A percentile compares a stretch with the other conserved stretches of the same genome.
phyloP scores from a whole-genome alignment of 1,140 invertebrate species.

The Battus philenor region DNA sequence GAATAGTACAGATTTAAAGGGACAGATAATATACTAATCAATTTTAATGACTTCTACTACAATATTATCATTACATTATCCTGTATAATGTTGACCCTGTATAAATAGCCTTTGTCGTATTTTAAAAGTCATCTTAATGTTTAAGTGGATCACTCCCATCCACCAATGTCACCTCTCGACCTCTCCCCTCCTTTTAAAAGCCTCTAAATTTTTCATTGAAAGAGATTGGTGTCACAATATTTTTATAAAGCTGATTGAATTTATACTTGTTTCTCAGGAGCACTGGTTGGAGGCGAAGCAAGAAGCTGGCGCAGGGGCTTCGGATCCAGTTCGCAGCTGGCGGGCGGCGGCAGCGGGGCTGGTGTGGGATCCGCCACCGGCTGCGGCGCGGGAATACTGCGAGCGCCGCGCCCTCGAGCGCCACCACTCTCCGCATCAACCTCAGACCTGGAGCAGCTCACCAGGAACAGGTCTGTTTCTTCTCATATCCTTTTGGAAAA shows the following conservation, averaged over 20 bases:
- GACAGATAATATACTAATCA: too few species aligned
- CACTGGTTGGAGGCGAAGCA: conserved; percentile 23
- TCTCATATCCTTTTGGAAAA: too few species aligned
- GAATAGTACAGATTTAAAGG: too few species aligned
- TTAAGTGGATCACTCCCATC: too few species aligned
- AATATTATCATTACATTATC: too few species aligned
- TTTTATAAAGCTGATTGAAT: neutral
- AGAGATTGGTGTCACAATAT: neutral
- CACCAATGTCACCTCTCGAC: too few species aligned
- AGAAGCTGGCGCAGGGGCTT: conserved; percentile 12
- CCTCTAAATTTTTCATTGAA: too few species aligned
- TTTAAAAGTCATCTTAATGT: too few species aligned
- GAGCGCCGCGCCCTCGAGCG: conserved; percentile 5
- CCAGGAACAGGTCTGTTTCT: conserved; percentile 49
- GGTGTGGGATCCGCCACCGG: conserved; percentile 17
- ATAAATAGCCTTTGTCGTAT: too few species aligned
- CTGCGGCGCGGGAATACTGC: conserved; percentile 20
- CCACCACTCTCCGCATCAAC: conserved; percentile 46
- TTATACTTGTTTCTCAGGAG: conserved; percentile 15
- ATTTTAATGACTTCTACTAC: too few species aligned
- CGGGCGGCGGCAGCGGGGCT: conserved; percentile 10
- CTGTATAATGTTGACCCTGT: too few species aligned
- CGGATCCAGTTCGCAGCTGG: conserved; percentile 12
- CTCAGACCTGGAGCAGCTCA: conserved; percentile 46
- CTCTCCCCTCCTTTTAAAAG: too few species aligned